Conservation (phyloP, 2,113 vertebrate species). For the Platichthys stellatus region DNA sequence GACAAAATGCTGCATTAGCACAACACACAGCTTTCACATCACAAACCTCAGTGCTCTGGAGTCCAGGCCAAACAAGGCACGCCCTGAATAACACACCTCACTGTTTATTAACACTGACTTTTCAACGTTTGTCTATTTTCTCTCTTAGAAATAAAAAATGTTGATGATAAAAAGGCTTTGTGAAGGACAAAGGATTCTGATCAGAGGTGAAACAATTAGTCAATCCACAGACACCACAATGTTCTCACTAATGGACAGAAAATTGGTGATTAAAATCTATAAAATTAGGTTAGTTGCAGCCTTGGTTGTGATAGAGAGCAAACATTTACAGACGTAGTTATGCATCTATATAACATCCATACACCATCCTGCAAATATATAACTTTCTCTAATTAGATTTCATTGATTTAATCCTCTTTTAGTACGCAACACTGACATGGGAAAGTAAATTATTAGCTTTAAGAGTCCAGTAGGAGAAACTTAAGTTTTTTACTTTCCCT, state of each 20-base stretch:
- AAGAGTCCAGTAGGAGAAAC: no score
- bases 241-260: no score
- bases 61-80: background rate
- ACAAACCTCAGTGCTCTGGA: background rate
- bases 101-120: background rate
- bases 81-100: background rate
- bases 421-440: no score
- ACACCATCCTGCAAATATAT: background rate
- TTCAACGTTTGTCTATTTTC: background rate
- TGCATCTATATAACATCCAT: background rate
- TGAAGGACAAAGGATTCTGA: background rate
- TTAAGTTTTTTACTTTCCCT: no score
- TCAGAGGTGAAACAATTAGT: no score
- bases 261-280: no score
- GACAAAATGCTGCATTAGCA: conserved; percentile 60
- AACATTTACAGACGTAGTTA: background rate
- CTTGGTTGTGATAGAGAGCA: background rate
- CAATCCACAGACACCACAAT: no score
- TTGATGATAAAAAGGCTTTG: background rate
- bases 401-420: background rate
- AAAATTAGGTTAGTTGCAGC: no score
- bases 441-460: no score
- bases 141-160: no score
- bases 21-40: conserved; percentile 25
- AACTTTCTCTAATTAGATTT: background rate